phyloP scores from a whole-genome alignment of 2,888 invertebrate species.

The Cactoblastis cactorum region DNA sequence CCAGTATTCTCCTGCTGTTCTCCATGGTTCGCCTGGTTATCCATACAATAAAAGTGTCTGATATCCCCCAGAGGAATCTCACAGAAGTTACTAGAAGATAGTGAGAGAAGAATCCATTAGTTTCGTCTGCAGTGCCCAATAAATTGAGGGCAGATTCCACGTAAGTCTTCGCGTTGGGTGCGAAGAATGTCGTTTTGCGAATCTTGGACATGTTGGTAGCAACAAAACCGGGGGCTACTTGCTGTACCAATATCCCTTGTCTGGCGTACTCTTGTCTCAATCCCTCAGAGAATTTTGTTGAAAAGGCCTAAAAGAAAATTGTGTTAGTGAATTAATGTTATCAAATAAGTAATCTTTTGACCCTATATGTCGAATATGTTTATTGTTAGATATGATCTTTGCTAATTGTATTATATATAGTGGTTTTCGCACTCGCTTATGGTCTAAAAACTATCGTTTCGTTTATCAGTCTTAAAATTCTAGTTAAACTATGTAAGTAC shows the following conservation, averaged over 20 bases:
- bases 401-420: no score
- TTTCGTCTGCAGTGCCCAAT: background rate
- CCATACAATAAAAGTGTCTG: background rate
- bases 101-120: conserved; percentile 3
- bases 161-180: conserved; percentile 9
- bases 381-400: no score
- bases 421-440: no score
- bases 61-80: background rate
- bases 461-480: no score
- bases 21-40: conserved; percentile 2
- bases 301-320: conserved; percentile 10
- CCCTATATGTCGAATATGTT: no score
- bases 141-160: conserved; percentile 6
- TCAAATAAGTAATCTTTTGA: no score
- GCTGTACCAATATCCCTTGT: conserved; percentile 7
- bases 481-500: no score
- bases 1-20: conserved; percentile 5
- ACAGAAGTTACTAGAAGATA: background rate
- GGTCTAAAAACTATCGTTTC: no score
- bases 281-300: conserved; percentile 12
- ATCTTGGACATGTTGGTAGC: conserved; percentile 14
- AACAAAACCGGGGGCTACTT: conserved; percentile 6
- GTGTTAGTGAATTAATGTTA: no score
- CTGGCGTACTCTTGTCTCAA: conserved; percentile 5
- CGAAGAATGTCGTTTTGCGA: conserved; percentile 1